Percentiles rank a stretch among this genome's conserved stretches.
Evolutionary conservation across 2,113 vertebrate genomes (phyloP).

Genomic region (Crotalus helleri): DNA sequence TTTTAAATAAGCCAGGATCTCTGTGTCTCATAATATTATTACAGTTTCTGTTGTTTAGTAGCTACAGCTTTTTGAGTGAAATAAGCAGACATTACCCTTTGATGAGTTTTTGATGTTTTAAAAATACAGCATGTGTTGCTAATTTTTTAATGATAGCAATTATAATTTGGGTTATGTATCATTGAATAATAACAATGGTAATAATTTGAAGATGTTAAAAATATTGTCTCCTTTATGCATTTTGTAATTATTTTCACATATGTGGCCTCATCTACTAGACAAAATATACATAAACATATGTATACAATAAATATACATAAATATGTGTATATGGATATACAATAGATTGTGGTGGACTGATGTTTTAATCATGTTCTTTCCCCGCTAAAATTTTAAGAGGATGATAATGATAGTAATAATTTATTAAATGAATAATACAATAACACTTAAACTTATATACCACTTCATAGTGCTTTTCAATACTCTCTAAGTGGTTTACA

Average conservation of each 20-base stretch:
- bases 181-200: conserved; percentile 25
- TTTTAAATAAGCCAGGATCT: conserved; percentile 7
- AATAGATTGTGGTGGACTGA: background rate
- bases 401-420: background rate
- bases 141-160: conserved; percentile 35
- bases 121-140: conserved; percentile 19
- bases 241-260: conserved; percentile 11
- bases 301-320: background rate
- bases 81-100: conserved; percentile 56
- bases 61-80: conserved; percentile 41
- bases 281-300: background rate
- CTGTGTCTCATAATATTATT: conserved; percentile 30
- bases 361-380: background rate
- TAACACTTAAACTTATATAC: background rate
- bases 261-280: background rate
- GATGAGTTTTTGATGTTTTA: conserved; percentile 51
- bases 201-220: background rate
- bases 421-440: background rate
- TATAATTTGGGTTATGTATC: conserved; percentile 29
- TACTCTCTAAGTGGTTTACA: background rate
- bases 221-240: background rate
- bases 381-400: background rate
- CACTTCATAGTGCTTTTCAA: background rate
- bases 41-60: conserved; percentile 47
- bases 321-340: background rate